A percentile compares a stretch with the other conserved stretches of the same genome.
phyloP scores from a whole-genome alignment of 2,113 vertebrate species.

The Sphyrna mokarran region DNA sequence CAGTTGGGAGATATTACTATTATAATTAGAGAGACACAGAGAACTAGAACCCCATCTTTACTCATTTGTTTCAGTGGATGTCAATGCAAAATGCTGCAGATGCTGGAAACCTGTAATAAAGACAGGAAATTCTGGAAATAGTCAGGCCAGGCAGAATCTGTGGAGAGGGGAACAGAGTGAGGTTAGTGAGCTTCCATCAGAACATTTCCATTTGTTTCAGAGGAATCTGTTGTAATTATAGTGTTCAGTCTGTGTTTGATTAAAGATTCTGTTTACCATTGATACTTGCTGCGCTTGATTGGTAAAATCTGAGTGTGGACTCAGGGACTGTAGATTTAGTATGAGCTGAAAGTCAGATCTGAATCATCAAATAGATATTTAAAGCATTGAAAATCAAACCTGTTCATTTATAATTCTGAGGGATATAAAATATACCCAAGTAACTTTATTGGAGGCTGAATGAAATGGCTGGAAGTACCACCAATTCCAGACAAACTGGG shows the following conservation, averaged over 20 bases:
- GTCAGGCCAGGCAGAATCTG: too few species aligned
- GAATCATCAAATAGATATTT: not conserved
- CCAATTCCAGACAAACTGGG: not conserved
- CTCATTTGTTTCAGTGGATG: not conserved
- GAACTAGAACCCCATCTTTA: not conserved
- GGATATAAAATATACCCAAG: not conserved
- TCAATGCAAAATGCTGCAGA: too few species aligned
- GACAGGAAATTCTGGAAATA: too few species aligned
- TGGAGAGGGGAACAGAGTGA: too few species aligned
- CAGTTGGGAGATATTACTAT: not conserved
- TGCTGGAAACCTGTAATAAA: too few species aligned
- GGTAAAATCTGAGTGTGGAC: not conserved
- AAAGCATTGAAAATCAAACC: not conserved
- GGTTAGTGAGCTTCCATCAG: too few species aligned
- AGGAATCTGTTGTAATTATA: not conserved
- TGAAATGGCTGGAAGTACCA: not conserved
- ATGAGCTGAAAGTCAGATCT: not conserved
- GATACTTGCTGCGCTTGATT: too few species aligned
- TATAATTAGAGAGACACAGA: not conserved
- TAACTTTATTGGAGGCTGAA: not conserved
- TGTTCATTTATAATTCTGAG: not conserved
- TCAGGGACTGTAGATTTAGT: not conserved
- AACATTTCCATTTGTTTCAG: not conserved
- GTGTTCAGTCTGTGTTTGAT: too few species aligned
- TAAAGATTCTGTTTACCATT: too few species aligned